A percentile compares a stretch with the other conserved stretches of the same genome.
Conservation (phyloP, 23 tunicate species). For the Oikopleura vanhoeffeni region DNA sequence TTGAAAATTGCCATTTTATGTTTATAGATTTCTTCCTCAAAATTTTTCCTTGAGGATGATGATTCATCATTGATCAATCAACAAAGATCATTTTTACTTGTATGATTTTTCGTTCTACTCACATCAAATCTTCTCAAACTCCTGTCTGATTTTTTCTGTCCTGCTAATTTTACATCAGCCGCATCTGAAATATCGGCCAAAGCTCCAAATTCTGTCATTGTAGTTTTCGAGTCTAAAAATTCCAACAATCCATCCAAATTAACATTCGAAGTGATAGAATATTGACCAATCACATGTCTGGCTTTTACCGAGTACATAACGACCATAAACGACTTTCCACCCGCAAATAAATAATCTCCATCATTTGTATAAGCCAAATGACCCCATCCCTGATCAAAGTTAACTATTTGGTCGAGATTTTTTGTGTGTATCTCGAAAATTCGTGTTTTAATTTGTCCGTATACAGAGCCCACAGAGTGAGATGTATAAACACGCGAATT, state of each 20-base stretch:
- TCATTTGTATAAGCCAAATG: not conserved
- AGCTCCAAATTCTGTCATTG: slow-evolving; percentile 9
- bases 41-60: too few species aligned
- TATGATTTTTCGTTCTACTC: too few species aligned
- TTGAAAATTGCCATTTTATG: too few species aligned
- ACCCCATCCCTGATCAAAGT: not conserved
- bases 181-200: not conserved
- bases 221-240: not conserved
- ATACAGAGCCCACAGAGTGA: not conserved
- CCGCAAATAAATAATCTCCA: not conserved
- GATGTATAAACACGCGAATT: too few species aligned
- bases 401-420: too few species aligned
- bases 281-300: not conserved
- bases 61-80: too few species aligned
- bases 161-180: not conserved
- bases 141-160: not conserved
- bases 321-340: not conserved
- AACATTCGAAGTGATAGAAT: not conserved
- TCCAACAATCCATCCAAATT: not conserved
- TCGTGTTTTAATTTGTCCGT: not conserved
- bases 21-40: too few species aligned
- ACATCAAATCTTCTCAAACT: not conserved
- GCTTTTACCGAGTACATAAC: slow-evolving; percentile 3
- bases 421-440: too few species aligned
- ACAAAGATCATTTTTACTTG: too few species aligned